phyloP scores from a whole-genome alignment of 2,113 vertebrate species.

The Stigmatopora argus region DNA sequence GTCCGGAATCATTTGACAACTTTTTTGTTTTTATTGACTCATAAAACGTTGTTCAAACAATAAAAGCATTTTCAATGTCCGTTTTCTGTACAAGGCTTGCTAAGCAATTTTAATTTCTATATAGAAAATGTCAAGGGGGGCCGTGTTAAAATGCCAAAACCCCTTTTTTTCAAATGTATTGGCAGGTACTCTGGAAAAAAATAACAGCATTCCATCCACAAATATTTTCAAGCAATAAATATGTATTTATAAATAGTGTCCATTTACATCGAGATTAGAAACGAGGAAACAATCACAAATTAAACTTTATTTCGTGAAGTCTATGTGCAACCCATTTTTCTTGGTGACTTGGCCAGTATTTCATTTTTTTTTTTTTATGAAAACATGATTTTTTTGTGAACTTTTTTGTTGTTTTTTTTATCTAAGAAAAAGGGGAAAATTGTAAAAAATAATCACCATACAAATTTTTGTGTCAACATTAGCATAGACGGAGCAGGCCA shows the following conservation, averaged over 20 bases:
- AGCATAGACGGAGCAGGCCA: conserved; percentile 90
- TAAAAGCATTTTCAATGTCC: conserved; percentile 98
- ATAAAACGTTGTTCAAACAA: conserved; percentile 96
- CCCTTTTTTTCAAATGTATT: conserved; percentile 96
- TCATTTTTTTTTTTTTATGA: conserved; percentile 30
- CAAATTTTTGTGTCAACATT: conserved; percentile 68
- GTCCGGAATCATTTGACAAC: conserved; percentile 60
- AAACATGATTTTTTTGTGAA: conserved; percentile 49
- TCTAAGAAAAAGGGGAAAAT: conserved; percentile 74
- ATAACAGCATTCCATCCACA: conserved; percentile 99
- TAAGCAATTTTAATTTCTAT: conserved; percentile 97
- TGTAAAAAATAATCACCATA: conserved; percentile 79
- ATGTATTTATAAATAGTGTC: conserved; percentile 99
- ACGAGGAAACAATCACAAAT: conserved; percentile 88
- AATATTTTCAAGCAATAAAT: conserved; percentile 99
- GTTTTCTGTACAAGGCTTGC: conserved; percentile 97
- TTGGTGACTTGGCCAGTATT: conserved; percentile 86
- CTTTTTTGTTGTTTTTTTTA: conserved; percentile 58
- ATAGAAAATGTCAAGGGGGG: conserved; percentile 99
- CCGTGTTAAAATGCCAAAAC: conserved; percentile 98
- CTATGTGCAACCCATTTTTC: conserved; percentile 99
- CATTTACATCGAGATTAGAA: conserved; percentile 99
- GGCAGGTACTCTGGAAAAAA: conserved; percentile 99
- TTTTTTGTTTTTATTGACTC: conserved; percentile 81
- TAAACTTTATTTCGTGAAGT: conserved; percentile 95